Conservation (phyloP, 2,797 vertebrate species). For the Lateolabrax maculatus region DNA sequence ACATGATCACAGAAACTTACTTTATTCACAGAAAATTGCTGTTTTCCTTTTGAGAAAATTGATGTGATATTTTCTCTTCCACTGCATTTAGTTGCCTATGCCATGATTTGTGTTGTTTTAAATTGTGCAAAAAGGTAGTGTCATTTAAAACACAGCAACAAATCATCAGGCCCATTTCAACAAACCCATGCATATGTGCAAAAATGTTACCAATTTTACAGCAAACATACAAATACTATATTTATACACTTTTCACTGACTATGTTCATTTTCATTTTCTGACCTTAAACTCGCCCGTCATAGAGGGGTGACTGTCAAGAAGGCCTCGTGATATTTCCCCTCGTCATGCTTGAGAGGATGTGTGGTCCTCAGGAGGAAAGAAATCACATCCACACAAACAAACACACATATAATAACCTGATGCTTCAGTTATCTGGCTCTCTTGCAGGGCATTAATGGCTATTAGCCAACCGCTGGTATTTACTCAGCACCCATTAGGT, state of each 20-base stretch:
- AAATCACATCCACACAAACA: conserved; percentile 13
- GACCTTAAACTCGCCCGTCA: neutral
- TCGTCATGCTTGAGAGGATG: neutral
- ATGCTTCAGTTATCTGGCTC: conserved; percentile 44
- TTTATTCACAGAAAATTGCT: neutral
- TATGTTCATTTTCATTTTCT: neutral
- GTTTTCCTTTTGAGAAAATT: neutral
- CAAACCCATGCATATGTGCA: no score
- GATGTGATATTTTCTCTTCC: conserved; percentile 1
- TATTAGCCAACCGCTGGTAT: conserved; percentile 74
- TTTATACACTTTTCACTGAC: neutral
- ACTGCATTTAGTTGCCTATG: neutral
- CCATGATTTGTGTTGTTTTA: neutral
- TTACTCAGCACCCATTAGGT: conserved; percentile 73
- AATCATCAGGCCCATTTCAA: neutral
- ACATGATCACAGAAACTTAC: conserved; percentile 7
- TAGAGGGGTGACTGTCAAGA: neutral
- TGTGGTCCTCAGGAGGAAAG: conserved; percentile 16
- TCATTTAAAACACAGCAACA: neutral
- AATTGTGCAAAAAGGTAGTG: neutral
- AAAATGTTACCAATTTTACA: no score
- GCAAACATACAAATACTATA: neutral
- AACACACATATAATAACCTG: conserved; percentile 26
- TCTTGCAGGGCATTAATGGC: conserved; percentile 61
- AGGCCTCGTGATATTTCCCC: neutral